A percentile compares a stretch with the other conserved stretches of the same genome.
These are phyloP conservation scores for Hylomyscus alleni DNA, from an alignment of 2,797 vertebrate genomes.

Conservation along the genomic window DNA sequence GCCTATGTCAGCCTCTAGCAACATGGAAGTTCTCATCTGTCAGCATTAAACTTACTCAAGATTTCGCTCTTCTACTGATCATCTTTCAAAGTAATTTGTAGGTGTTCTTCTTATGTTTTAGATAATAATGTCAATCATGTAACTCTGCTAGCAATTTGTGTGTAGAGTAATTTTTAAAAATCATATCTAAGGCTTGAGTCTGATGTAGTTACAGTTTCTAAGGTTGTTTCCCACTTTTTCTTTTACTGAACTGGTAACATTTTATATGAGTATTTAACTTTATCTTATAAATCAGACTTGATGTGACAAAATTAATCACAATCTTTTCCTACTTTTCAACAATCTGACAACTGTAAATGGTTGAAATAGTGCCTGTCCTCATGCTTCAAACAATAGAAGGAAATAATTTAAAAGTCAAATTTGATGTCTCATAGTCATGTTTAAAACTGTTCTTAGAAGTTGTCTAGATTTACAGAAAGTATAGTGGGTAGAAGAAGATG, in stretches of 20 bases:
- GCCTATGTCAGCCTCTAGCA: not conserved
- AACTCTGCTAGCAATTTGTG: constrained; percentile 43
- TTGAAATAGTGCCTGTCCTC: constrained; percentile 25
- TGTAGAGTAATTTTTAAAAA: constrained; percentile 1
- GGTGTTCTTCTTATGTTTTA: constrained; percentile 57
- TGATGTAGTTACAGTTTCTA: constrained; percentile 47
- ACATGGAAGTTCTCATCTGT: not conserved
- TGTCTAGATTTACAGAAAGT: constrained; percentile 51
- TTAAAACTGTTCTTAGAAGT: constrained; percentile 46
- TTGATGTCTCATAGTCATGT: constrained; percentile 33
- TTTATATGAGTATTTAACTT: constrained; percentile 64
- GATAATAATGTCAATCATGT: constrained; percentile 58
- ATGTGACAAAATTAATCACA: constrained; percentile 66
- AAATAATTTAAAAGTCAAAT: constrained; percentile 67
- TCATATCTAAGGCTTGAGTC: constrained; percentile 42
- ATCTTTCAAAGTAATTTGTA: constrained; percentile 50
- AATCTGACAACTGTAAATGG: constrained; percentile 39
- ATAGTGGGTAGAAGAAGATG: constrained; percentile 33
- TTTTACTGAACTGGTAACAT: constrained; percentile 53
- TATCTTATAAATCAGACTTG: constrained; percentile 63
- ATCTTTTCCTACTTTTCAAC: constrained; percentile 63
- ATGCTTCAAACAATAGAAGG: constrained; percentile 34
- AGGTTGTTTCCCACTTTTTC: constrained; percentile 2
- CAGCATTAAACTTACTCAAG: not conserved
- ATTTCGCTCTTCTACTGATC: constrained; percentile 35